A percentile compares a stretch with the other conserved stretches of the same genome.
These are phyloP conservation scores for Amorpha juglandis DNA, from an alignment of 2,888 invertebrate species.

Conservation along the genomic window DNA sequence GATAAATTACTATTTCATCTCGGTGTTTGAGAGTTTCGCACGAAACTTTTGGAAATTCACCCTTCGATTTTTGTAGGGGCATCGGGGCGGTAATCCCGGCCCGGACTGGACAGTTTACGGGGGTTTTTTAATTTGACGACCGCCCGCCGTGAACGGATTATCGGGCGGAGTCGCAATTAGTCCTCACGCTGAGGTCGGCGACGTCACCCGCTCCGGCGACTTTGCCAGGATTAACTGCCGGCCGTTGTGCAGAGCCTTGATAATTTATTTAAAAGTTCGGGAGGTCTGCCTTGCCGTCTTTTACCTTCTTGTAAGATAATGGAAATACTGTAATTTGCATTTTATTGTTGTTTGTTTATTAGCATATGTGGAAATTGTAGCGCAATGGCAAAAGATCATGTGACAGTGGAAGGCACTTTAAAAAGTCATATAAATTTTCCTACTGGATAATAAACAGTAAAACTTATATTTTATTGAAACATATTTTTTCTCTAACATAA, in stretches of 20 bases:
- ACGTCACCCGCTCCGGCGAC: constrained; percentile 54
- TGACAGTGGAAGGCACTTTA: too few species aligned
- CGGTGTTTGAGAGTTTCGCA: constrained; percentile 71
- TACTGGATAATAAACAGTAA: too few species aligned
- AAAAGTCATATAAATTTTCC: too few species aligned
- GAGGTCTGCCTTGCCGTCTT: constrained; percentile 10
- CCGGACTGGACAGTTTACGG: constrained; percentile 65
- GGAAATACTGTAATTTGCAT: too few species aligned
- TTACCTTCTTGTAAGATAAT: too few species aligned
- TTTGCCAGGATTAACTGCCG: constrained; percentile 57
- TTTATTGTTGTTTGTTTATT: too few species aligned
- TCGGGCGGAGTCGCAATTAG: constrained; percentile 76
- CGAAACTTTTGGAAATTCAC: constrained; percentile 66
- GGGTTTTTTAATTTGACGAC: constrained; percentile 80
- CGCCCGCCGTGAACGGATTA: constrained; percentile 82
- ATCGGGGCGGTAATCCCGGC: constrained; percentile 47
- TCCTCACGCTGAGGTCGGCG: constrained; percentile 61
- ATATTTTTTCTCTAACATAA: too few species aligned
- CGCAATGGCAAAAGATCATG: too few species aligned
- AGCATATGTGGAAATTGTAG: too few species aligned
- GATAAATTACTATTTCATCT: constrained; percentile 84
- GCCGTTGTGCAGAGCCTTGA: constrained; percentile 40
- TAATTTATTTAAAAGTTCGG: constrained; percentile 26
- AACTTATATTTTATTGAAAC: too few species aligned
- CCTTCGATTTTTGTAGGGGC: constrained; percentile 56